These are phyloP conservation scores for Acridotheres tristis DNA, from an alignment of 2,797 vertebrate species.

Conservation along the genomic window DNA sequence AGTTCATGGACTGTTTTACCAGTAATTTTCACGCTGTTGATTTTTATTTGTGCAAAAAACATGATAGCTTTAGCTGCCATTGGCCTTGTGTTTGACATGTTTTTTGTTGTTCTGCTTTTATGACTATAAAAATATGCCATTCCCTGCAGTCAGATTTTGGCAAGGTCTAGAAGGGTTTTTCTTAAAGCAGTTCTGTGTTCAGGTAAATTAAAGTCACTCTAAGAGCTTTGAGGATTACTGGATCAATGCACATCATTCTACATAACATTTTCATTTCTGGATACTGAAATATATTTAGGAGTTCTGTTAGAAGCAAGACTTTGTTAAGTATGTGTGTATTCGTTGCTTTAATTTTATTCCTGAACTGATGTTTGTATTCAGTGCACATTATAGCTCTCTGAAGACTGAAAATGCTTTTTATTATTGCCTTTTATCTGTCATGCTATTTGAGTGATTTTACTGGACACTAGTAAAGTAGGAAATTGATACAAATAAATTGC, in stretches of 20 bases:
- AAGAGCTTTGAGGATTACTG: slow-evolving; percentile 55
- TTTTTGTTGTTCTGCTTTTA: slow-evolving; percentile 59
- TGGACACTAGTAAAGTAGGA: slow-evolving; percentile 68
- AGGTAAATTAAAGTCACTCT: slow-evolving; percentile 64
- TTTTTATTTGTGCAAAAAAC: slow-evolving; percentile 40
- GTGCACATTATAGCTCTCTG: slow-evolving; percentile 52
- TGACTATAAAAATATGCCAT: slow-evolving; percentile 49
- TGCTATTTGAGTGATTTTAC: slow-evolving; percentile 70
- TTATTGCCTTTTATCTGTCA: slow-evolving; percentile 73
- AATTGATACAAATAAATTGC: slow-evolving; percentile 74
- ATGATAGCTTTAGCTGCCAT: background rate
- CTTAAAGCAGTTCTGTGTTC: slow-evolving; percentile 42
- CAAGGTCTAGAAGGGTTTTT: slow-evolving; percentile 59
- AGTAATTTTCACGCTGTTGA: slow-evolving; percentile 18
- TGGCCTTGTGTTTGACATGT: slow-evolving; percentile 30
- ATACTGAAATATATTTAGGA: slow-evolving; percentile 51
- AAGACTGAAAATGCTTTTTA: slow-evolving; percentile 66
- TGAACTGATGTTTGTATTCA: slow-evolving; percentile 55
- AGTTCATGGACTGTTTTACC: background rate
- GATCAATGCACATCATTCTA: slow-evolving; percentile 55
- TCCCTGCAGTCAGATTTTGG: slow-evolving; percentile 55
- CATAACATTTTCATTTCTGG: slow-evolving; percentile 50
- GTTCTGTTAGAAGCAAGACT: slow-evolving; percentile 15
- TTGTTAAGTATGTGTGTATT: background rate
- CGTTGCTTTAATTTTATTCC: slow-evolving; percentile 30